These are phyloP conservation scores for Sylvietta virens DNA, from an alignment of 2,113 vertebrate genomes.

Conservation along the genomic window DNA sequence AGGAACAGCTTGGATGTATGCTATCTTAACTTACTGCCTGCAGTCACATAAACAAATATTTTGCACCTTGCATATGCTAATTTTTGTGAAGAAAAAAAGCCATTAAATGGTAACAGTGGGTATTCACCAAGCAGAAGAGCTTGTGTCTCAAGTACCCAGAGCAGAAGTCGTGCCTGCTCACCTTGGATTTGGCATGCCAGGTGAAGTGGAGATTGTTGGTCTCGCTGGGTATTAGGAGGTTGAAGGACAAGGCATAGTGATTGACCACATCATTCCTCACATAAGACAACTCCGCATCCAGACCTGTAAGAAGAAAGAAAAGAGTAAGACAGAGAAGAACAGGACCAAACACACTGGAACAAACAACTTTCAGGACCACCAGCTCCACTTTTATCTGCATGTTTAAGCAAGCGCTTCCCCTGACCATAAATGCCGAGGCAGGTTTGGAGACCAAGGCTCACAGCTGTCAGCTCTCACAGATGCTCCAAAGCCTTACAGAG, in stretches of 20 bases:
- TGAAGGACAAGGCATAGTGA: slow-evolving; percentile 92
- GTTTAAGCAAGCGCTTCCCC: not conserved
- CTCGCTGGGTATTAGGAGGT: slow-evolving; percentile 89
- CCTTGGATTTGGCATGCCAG: slow-evolving; percentile 92
- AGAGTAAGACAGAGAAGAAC: not conserved
- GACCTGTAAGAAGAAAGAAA: slow-evolving; percentile 69
- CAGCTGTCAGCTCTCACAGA: fast-evolving
- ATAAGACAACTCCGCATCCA: slow-evolving; percentile 95
- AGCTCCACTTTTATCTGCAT: not conserved
- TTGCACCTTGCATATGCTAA: not conserved
- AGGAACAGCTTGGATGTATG: not conserved
- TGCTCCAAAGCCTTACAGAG: not conserved
- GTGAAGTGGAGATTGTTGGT: slow-evolving; percentile 95
- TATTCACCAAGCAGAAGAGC: not conserved
- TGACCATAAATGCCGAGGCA: not conserved
- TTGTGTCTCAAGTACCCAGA: not conserved
- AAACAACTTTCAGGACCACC: not conserved
- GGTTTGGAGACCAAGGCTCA: not conserved
- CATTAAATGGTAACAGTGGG: not conserved
- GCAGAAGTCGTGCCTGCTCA: not conserved
- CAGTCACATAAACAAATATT: not conserved
- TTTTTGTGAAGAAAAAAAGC: not conserved
- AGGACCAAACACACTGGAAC: not conserved
- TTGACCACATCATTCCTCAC: slow-evolving; percentile 93
- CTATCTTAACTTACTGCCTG: not conserved